Conservation (phyloP, 2,797 vertebrate species). For the Cephalopachus bancanus region DNA sequence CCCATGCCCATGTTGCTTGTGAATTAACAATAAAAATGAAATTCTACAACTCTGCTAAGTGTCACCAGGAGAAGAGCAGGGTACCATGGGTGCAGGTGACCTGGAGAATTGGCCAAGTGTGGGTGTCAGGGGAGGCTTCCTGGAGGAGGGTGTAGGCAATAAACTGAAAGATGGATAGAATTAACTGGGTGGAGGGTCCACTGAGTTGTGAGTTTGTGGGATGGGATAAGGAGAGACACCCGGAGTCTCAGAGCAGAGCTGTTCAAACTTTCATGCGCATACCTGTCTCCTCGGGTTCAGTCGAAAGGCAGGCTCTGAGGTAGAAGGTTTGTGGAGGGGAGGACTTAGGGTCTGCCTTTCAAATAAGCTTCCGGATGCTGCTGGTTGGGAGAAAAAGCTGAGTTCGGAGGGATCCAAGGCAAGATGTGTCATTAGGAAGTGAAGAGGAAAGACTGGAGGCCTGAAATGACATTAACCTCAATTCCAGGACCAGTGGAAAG, state of each 20-base stretch:
- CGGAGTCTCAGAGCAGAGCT: background rate
- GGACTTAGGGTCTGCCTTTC: accelerated
- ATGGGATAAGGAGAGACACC: background rate
- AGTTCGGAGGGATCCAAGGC: background rate
- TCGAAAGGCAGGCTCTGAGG: background rate
- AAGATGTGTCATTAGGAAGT: background rate
- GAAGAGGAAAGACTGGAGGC: background rate
- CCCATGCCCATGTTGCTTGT: background rate
- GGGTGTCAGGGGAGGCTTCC: background rate
- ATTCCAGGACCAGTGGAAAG: background rate
- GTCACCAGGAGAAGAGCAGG: background rate
- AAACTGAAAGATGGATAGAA: background rate
- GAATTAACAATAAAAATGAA: background rate
- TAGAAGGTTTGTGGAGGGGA: background rate
- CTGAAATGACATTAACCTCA: background rate
- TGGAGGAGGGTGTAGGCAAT: background rate
- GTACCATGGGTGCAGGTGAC: background rate
- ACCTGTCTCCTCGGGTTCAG: accelerated
- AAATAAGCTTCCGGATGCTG: too few species aligned
- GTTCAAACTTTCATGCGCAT: background rate
- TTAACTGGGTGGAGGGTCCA: too few species aligned
- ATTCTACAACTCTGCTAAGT: background rate
- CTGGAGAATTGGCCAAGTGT: background rate
- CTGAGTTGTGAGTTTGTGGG: background rate
- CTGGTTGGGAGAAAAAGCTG: background rate